A percentile compares a stretch with the other conserved stretches of the same genome.
Conservation (phyloP, 64 coral and sea anemone species). For the Actinia tenebrosa region DNA sequence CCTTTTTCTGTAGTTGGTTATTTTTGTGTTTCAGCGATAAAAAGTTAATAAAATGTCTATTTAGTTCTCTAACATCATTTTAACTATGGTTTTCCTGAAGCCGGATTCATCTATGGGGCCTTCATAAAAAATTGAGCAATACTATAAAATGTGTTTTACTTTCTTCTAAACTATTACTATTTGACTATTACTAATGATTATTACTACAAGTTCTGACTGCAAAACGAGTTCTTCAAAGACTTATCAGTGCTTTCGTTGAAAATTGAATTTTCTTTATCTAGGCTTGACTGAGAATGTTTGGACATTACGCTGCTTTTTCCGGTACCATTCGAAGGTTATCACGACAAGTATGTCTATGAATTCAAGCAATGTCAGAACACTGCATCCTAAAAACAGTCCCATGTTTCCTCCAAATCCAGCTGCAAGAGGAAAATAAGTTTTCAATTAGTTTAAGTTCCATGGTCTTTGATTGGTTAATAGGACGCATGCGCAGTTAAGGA, state of each 20-base stretch:
- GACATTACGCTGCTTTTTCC: background rate
- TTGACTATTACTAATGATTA: too few relatives aligned
- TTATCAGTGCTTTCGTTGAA: background rate
- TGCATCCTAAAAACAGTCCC: constrained; percentile 13
- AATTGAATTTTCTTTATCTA: background rate
- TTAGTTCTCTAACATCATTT: background rate
- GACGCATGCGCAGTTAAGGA: too few relatives aligned
- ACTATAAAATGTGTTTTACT: background rate
- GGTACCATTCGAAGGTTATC: background rate
- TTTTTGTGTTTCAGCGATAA: too few relatives aligned
- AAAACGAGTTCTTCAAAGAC: too few relatives aligned
- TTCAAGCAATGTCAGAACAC: background rate
- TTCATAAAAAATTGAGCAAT: background rate
- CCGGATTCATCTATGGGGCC: background rate
- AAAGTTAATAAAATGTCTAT: background rate
- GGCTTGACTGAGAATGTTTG: background rate
- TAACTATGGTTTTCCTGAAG: background rate
- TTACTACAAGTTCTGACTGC: too few relatives aligned
- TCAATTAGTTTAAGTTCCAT: background rate
- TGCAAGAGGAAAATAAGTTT: background rate
- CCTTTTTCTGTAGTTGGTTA: too few relatives aligned
- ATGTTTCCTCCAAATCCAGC: constrained; percentile 3
- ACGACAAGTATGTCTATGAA: background rate
- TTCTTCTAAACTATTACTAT: background rate
- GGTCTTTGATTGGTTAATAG: too few relatives aligned